Base-by-base conservation (phyloP, 2,113 vertebrate genomes). In the Microtus ochrogaster region DNA sequence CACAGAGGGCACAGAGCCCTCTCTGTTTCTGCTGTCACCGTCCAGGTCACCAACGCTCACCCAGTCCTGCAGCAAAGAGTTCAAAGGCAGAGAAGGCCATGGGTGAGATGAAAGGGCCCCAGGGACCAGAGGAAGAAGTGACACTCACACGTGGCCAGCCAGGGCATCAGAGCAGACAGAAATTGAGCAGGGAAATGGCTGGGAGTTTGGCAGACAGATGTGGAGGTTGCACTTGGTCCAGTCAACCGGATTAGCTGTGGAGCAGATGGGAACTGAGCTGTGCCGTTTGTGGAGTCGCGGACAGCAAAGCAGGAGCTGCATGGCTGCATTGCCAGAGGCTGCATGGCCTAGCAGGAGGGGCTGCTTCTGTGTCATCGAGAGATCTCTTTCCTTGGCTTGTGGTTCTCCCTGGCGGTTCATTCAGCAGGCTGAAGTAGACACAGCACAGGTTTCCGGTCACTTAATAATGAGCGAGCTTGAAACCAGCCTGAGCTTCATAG, bases 181-280 rank as follows among this genome's bases (percentile, higher is more conserved):
- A 21, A 8, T 72, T 72, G 21, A 79, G 83, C 65, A n/a, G 36
- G 47, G 58, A 72, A 87, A 83, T 7, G 72, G 36, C 70, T 55
- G 63, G 61, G 74, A 28, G 61, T 85, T 86, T 36, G 33, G 61
- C 36, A 89, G 68, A 49, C 76, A 90, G 49, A 79, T 7, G 47
- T 2, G 30, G 13, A 61, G 6, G 0, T 3, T 19, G 19, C 41
- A 8, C 7, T 55, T 26, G 9, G 49, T 4, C 24, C 16, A 6
- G 7, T 26, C 16, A 36, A 58, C 68, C 24, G 19, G 9, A 1
- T 65, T 49, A 47, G 41, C 47, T 28, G 63, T 65, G 82, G 81
- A 52, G 52, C 7, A 49, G 70, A 33, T 47, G 73, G 24, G 74
- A 89, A 30, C 0, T 52, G 65, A 70, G 47, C 7, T 77, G 22